Base-by-base conservation (phyloP, 92 coral and sea anemone genomes). In the Palythoa heliodiscus region DNA sequence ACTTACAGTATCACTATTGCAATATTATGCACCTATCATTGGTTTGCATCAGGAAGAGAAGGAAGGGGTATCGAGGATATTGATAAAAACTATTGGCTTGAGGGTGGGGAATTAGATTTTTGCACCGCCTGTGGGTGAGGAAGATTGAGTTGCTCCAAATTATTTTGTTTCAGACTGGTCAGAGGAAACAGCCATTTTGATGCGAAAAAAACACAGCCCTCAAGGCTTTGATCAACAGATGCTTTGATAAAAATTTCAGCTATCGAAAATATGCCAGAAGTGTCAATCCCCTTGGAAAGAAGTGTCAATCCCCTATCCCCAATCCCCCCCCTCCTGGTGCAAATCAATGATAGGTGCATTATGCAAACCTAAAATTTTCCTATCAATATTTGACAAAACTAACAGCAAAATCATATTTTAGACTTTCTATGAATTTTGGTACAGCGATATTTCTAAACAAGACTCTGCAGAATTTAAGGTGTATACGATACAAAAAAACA, bases 81-180 rank as follows among this genome's bases (percentile, higher is more conserved):
- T 10, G 48, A 11, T 29, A 0, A 70, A 73, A 73, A 43, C 43
- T 48, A 43, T 73, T 19, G 55, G 35, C 25, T 58, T 52, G 58
- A 73, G 77, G 37, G 77, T 73, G 57, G 57, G 58, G 77, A 40
- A 50, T 70, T 70, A 1, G 74, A 70, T 70, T 70, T 70, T 70
- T 70, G 74, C 74, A 17, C 48, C 74, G 7, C 55, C 55, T 17
- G 57, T 71, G 76, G 52, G 50, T 71, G 76, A 25, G 29, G 72
- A 68, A n/a, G 76, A 71, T 25, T 38, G 50, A 73, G 11, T 19
- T 57, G 35, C 57, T 0, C 77, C 58, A 70, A 70, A 70, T 37
- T 25, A 40, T 43, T 48, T 73, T 73, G 77, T 73, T 73, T 73
- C 29, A 43, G 77, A 43, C 55, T 73, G 77, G 23, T 11, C 24